These are phyloP conservation scores for Drosophila jambulina DNA, from an alignment of 1,140 invertebrate species.

Conservation along the genomic window DNA sequence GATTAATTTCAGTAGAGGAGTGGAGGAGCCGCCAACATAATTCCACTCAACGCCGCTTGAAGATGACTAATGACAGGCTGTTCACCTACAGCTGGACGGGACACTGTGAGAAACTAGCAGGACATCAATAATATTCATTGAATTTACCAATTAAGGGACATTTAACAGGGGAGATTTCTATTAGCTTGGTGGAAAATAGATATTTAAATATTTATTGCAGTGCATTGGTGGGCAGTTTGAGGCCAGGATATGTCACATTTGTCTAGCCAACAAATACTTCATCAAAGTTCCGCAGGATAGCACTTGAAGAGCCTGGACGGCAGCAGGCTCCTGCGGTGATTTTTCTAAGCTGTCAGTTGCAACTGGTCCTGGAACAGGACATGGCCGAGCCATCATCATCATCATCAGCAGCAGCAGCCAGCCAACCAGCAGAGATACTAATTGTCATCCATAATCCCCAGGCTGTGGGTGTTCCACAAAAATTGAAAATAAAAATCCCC, in stretches of 20 bases:
- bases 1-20: constrained; percentile 64
- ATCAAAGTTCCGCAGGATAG: constrained; percentile 52
- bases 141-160: background rate
- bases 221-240: background rate
- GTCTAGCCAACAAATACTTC: constrained; percentile 68
- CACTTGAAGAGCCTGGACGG: constrained; percentile 19
- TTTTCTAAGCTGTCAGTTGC: constrained; percentile 81
- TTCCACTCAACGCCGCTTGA: constrained; percentile 81
- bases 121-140: background rate
- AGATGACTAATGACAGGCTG: constrained; percentile 78
- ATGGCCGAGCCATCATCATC: constrained; percentile 53
- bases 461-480: constrained; percentile 9
- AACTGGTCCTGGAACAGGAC: constrained; percentile 57
- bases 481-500: background rate
- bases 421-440: constrained; percentile 47
- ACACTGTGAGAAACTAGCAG: background rate
- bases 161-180: background rate
- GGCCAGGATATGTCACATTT: constrained; percentile 71
- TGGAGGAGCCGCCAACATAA: constrained; percentile 51
- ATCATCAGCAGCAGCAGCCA: constrained; percentile 19
- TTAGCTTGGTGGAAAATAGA: background rate
- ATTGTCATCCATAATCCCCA: constrained; percentile 65
- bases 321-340: constrained; percentile 60
- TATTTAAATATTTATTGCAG: background rate
- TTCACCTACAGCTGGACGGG: constrained; percentile 7